Conservation (phyloP, 1,140 invertebrate genomes). For the Drosophila erecta region DNA sequence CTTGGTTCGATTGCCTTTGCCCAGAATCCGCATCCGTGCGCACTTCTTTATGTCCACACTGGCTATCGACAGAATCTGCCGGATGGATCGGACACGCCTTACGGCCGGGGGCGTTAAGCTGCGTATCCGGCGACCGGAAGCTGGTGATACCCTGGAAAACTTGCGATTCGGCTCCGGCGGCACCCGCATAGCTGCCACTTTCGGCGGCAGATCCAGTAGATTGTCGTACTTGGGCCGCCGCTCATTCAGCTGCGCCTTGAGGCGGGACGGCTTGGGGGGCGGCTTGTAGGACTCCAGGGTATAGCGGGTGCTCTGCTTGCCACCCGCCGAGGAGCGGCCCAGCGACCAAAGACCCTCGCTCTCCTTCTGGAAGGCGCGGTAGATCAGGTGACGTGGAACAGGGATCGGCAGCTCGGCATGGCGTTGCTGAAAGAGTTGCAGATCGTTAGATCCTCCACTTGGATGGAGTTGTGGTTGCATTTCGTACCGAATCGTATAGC, state of each 20-base stretch:
- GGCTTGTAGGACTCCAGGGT: slow-evolving; percentile 56
- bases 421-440: slow-evolving; percentile 20
- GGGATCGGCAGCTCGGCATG: slow-evolving; percentile 66
- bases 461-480: not conserved
- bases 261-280: slow-evolving; percentile 19
- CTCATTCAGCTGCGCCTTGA: slow-evolving; percentile 1
- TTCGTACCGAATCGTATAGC: slow-evolving; percentile 57
- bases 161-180: slow-evolving; percentile 5
- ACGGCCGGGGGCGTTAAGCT: not conserved
- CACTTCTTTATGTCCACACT: slow-evolving; percentile 2
- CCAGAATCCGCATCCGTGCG: not conserved
- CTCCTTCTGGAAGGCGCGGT: slow-evolving; percentile 63
- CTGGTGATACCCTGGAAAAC: slow-evolving; percentile 5
- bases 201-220: slow-evolving; percentile 16
- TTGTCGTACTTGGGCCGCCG: slow-evolving; percentile 60
- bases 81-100: not conserved
- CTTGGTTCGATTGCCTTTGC: not conserved
- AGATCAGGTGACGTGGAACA: slow-evolving; percentile 58
- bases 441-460: not conserved
- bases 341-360: slow-evolving; percentile 56
- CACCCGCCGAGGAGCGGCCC: slow-evolving; percentile 11
- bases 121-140: slow-evolving; percentile 7
- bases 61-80: slow-evolving; percentile 1
- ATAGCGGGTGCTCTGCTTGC: slow-evolving; percentile 28
- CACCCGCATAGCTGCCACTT: slow-evolving; percentile 5